Conservation (phyloP, 2,797 vertebrate genomes). For the Mareca strepera region DNA sequence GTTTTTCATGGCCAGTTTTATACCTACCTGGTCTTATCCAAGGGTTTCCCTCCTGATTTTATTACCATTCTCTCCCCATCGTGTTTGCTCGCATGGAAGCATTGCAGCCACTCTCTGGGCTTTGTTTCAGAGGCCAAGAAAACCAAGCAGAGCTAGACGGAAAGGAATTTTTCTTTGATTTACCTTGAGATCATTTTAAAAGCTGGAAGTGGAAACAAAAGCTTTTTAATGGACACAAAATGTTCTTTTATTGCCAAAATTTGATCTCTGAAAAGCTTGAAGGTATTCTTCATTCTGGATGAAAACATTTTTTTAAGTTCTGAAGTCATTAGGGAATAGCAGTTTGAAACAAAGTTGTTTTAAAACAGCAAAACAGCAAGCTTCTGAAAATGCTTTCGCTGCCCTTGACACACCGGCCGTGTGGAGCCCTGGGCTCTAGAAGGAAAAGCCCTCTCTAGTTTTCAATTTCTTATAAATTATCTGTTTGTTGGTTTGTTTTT, state of each 20-base stretch:
- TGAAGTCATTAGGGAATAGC: not conserved
- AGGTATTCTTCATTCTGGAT: not conserved
- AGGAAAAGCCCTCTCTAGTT: not conserved
- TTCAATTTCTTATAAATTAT: not conserved
- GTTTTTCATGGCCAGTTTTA: not conserved
- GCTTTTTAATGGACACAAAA: not conserved
- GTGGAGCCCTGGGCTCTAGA: not conserved
- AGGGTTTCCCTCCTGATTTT: not conserved
- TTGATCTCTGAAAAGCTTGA: not conserved
- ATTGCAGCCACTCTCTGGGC: fast-evolving
- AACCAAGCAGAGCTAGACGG: not conserved
- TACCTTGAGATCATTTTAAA: not conserved
- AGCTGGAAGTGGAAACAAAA: not conserved
- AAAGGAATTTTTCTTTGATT: not conserved
- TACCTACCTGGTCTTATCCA: not conserved
- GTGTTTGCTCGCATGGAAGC: not conserved
- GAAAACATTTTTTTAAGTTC: not conserved
- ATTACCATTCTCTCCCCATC: not conserved
- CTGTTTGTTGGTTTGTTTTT: not conserved
- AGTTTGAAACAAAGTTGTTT: not conserved
- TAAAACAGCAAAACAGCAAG: not conserved
- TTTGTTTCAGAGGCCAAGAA: not conserved
- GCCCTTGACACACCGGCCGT: not conserved
- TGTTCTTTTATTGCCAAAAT: not conserved
- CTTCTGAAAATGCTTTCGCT: not conserved